Evolutionary conservation across 2,888 invertebrate genomes (phyloP), one percentile per base, ranked within the genome.

Genomic region (Clusia tigrina): DNA sequence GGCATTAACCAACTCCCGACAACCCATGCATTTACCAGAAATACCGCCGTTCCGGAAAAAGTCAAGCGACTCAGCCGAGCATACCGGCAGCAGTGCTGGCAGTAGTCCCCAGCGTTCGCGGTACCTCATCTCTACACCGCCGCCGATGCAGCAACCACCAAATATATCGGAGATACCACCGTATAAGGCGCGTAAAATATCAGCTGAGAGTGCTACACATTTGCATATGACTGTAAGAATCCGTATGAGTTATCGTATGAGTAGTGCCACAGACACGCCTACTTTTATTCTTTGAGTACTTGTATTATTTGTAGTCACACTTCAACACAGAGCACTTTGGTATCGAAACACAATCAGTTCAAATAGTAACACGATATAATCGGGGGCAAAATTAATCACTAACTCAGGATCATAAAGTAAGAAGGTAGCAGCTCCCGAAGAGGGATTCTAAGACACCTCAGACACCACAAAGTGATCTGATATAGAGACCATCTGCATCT

Each of bases 101-200:
- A 81, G 81, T 77, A 81, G 82, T 75, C 82, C 81, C 2, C 81
- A 77, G 51, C 75, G 78, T 24, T 65, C 69, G 68, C 70, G 72
- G 6, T 72, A 68, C 42, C 62, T 69, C 51, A 65, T 69, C 56
- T 63, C 64, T 22, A 67, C 63, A n/a, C 67, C 71, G 69, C 66
- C 73, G 56, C 71, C 82, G 72, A 62, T 60, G 15, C 71, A 69
- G 6, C 69, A 66, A 57, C 2, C 60, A 1, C 12, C 65, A 12
- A 78, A 82, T 78, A 85, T 88, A 65, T 80, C 85, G 67, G 85
- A 85, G 71, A 82, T 82, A 73, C 88, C 88, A 60, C 87, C 88
- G 22, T 87, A 85, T 76, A 85, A 83, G 72, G 85, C 86, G 20
- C 84, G 86, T 69, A 87, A 87, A 76, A 74, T 79, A 71, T 87